phyloP scores from a whole-genome alignment of 2,113 vertebrate genomes.

The Caretta caretta region DNA sequence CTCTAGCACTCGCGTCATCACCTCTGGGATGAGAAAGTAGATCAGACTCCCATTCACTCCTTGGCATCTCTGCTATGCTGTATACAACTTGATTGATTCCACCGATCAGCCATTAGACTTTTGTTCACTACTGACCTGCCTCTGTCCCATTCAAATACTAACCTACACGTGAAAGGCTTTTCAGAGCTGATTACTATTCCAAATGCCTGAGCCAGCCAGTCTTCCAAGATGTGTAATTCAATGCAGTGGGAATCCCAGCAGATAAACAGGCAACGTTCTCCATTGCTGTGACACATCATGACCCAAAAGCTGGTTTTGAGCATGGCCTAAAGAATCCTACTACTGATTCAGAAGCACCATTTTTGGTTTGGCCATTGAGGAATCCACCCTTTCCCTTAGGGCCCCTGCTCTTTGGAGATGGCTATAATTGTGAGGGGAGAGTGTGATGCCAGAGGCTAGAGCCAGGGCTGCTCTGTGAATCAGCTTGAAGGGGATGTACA shows the following conservation, averaged over 20 bases:
- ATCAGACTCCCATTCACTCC: neutral
- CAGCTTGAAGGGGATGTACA: neutral
- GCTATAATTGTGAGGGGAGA: neutral
- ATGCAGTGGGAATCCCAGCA: neutral
- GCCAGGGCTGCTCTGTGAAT: neutral
- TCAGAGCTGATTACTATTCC: neutral
- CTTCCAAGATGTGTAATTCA: neutral
- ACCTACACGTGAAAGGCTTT: neutral
- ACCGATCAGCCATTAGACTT: neutral
- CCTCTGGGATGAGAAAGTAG: slow-evolving; percentile 31
- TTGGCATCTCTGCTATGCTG: slow-evolving; percentile 29
- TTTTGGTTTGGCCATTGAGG: neutral
- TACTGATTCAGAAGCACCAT: neutral
- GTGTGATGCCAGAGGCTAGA: neutral
- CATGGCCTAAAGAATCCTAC: neutral
- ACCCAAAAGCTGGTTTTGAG: neutral
- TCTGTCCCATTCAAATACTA: neutral
- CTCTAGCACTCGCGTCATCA: neutral
- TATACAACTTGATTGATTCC: neutral
- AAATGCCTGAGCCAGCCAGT: neutral
- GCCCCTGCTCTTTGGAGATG: neutral
- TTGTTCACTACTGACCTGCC: neutral
- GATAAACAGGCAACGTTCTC: neutral
- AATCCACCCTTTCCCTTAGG: neutral
- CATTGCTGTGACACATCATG: neutral